These are phyloP conservation scores for Notocelia uddmanniana DNA, from an alignment of 2,888 invertebrate genomes.

Conservation along the genomic window DNA sequence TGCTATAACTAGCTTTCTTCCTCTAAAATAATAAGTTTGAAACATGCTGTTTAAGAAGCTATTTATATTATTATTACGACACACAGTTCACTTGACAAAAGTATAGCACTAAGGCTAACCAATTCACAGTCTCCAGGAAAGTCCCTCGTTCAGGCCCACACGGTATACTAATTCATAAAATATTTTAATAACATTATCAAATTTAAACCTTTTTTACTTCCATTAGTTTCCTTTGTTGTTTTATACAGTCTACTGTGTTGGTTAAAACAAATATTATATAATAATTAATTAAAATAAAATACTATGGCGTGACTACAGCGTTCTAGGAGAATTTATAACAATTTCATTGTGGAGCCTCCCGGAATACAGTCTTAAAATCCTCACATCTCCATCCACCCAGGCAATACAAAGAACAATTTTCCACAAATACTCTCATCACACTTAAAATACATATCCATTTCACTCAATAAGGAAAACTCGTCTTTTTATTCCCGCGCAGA, in stretches of 20 bases:
- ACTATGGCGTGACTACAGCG: not conserved
- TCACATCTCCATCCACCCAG: not conserved
- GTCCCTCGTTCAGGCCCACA: no score
- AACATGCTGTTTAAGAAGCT: no score
- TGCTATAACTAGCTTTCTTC: no score
- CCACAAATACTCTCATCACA: constrained; percentile 20
- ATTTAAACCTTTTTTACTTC: no score
- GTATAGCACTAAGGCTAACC: no score
- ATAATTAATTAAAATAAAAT: not conserved
- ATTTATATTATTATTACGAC: no score
- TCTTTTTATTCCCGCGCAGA: constrained; percentile 65
- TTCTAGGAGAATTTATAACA: no score
- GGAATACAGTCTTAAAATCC: not conserved
- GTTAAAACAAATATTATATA: not conserved
- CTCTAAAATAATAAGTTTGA: no score
- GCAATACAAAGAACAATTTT: constrained; percentile 41
- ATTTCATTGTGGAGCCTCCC: not conserved
- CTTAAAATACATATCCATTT: constrained; percentile 59
- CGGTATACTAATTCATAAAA: no score
- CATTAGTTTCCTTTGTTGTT: not conserved
- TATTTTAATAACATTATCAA: no score
- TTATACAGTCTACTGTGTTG: not conserved
- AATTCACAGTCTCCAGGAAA: no score
- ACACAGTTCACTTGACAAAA: no score
- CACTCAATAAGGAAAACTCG: constrained; percentile 55